phyloP scores from a whole-genome alignment of 1,140 invertebrate species.

The Anoplolepis gracilipes region DNA sequence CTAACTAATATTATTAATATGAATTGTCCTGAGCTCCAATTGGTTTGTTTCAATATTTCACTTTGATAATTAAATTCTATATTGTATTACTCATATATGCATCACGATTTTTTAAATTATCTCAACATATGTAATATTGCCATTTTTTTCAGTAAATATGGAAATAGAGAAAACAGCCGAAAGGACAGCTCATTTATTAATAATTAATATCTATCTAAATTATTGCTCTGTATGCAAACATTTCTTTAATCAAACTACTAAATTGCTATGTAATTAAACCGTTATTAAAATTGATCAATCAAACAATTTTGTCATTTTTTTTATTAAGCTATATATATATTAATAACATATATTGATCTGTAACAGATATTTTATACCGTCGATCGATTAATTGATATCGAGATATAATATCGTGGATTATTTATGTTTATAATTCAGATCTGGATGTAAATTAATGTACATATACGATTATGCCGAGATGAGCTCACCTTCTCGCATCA shows the following conservation, averaged over 20 bases:
- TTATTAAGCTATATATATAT: not conserved
- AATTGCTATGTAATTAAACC: conserved; percentile 29
- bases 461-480: conserved; percentile 16
- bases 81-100: not conserved
- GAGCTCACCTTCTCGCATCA: conserved; percentile 19
- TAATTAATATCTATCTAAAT: conserved; percentile 39
- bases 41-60: not conserved
- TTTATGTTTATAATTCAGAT: conserved; percentile 36
- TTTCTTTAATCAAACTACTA: conserved; percentile 41
- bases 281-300: conserved; percentile 27
- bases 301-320: conserved; percentile 13
- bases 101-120: conserved; percentile 8
- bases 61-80: conserved; percentile 15
- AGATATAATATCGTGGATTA: conserved; percentile 15
- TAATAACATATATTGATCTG: not conserved
- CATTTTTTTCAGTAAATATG: not conserved
- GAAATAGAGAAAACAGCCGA: not conserved
- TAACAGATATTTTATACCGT: not conserved
- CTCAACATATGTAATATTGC: conserved; percentile 1
- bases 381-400: conserved; percentile 6
- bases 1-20: not conserved
- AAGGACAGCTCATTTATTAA: not conserved
- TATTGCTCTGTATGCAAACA: not conserved
- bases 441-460: conserved; percentile 23
- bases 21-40: conserved; percentile 3